These are phyloP conservation scores for Danio jaintianensis DNA, from an alignment of 2,797 vertebrate genomes.

Conservation along the genomic window DNA sequence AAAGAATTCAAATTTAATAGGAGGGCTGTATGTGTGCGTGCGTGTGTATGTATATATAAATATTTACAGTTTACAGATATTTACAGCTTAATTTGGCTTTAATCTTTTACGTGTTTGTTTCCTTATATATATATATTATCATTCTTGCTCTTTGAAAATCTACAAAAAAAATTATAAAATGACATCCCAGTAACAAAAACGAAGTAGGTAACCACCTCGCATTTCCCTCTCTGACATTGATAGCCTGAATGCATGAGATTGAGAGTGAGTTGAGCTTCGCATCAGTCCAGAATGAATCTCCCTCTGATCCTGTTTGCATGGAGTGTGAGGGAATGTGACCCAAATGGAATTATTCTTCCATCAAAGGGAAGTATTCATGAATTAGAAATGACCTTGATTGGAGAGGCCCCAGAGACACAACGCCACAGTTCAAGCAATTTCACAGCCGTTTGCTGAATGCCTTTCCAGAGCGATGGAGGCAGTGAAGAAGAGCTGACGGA, in stretches of 20 bases:
- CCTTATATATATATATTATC: background rate
- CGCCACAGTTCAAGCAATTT: slow-evolving; percentile 61
- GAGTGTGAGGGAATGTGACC: slow-evolving; percentile 55
- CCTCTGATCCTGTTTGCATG: slow-evolving; percentile 51
- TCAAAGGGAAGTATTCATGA: slow-evolving; percentile 65
- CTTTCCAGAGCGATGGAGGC: slow-evolving; percentile 7
- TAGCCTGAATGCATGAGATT: slow-evolving; percentile 27
- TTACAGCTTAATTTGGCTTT: background rate
- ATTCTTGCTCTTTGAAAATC: background rate
- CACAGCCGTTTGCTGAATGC: slow-evolving; percentile 54
- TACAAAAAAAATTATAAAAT: slow-evolving; percentile 3
- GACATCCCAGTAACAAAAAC: background rate
- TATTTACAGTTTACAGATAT: too few species aligned
- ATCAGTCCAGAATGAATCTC: slow-evolving; percentile 47
- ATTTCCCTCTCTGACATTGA: slow-evolving; percentile 9
- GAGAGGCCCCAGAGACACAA: slow-evolving; percentile 53
- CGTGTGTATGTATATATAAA: too few species aligned
- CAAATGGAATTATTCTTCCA: slow-evolving; percentile 63
- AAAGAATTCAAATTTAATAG: too few species aligned
- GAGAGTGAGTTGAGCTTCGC: slow-evolving; percentile 36
- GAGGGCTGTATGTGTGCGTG: too few species aligned
- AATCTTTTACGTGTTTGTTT: background rate
- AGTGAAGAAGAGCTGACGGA: background rate
- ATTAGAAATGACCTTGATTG: slow-evolving; percentile 66
- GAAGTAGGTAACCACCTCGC: background rate